A percentile compares a stretch with the other conserved stretches of the same genome.
Conservation (phyloP, 2,797 vertebrate genomes). For the Peromyscus aztecus region DNA sequence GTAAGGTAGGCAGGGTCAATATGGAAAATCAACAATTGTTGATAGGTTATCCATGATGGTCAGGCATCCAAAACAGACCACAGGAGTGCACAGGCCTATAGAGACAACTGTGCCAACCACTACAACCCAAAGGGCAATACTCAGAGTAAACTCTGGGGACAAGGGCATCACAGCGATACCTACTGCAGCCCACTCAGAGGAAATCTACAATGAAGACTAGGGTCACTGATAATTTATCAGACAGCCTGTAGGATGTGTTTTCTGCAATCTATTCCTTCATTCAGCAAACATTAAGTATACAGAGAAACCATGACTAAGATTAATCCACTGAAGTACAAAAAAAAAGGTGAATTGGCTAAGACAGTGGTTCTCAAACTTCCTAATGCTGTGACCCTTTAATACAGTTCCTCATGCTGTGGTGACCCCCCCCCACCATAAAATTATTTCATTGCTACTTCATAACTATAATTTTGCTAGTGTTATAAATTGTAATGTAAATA, state of each 20-base stretch:
- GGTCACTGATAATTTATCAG: constrained; percentile 46
- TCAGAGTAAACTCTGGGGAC: constrained; percentile 2
- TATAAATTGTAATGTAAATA: not conserved
- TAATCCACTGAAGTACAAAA: constrained; percentile 42
- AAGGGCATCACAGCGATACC: not conserved
- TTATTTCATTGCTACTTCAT: not conserved
- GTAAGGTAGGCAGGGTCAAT: not conserved
- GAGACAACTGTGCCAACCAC: not conserved
- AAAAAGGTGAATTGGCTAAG: constrained; percentile 57
- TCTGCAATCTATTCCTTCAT: constrained; percentile 64
- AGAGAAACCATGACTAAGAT: constrained; percentile 46
- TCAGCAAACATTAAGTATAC: constrained; percentile 35
- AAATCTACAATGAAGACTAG: constrained; percentile 46
- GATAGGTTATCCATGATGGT: not conserved
- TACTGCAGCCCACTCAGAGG: not conserved
- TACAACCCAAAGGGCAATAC: not conserved
- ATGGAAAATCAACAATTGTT: constrained; percentile 34
- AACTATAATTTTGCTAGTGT: not conserved
- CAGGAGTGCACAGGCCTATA: not conserved
- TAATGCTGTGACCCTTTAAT: not conserved
- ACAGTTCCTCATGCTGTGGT: not conserved
- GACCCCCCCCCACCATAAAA: not conserved
- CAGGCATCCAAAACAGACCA: constrained; percentile 34
- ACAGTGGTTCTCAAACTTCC: not conserved
- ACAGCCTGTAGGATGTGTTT: constrained; percentile 43